Conservation (phyloP, 2,888 invertebrate species). For the Sturmia bella region DNA sequence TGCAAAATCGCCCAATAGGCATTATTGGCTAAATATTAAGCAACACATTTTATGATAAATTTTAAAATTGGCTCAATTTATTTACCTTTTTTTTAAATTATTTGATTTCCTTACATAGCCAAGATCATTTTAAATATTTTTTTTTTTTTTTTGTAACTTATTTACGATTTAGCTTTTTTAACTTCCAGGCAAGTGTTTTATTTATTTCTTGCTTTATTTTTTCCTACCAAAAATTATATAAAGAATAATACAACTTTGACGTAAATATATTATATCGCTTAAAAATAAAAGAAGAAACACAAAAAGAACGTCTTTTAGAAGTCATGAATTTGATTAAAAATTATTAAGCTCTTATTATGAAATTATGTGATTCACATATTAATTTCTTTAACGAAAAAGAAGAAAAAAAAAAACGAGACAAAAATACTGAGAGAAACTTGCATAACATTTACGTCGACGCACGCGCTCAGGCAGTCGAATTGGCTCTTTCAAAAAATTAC, state of each 20-base stretch:
- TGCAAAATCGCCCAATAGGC: too few species aligned
- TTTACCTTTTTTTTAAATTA: neutral
- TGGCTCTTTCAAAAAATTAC: neutral
- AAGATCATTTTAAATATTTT: slow-evolving; percentile 2
- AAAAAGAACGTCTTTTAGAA: slow-evolving; percentile 21
- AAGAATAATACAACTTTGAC: neutral
- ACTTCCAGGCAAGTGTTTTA: neutral
- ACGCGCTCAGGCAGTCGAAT: neutral
- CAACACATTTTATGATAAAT: too few species aligned
- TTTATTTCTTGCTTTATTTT: neutral
- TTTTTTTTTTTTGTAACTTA: neutral
- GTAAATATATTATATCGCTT: slow-evolving; percentile 3
- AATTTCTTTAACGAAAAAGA: slow-evolving; percentile 35
- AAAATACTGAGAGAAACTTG: slow-evolving; percentile 21
- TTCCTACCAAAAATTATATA: neutral
- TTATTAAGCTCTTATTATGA: slow-evolving; percentile 61
- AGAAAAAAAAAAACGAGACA: slow-evolving; percentile 22
- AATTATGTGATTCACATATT: slow-evolving; percentile 60
- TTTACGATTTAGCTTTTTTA: neutral
- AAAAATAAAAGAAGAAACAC: slow-evolving; percentile 5
- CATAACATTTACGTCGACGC: slow-evolving; percentile 24
- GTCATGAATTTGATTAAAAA: slow-evolving; percentile 57
- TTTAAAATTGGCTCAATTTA: too few species aligned
- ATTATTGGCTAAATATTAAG: too few species aligned
- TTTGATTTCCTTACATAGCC: slow-evolving; percentile 12